A percentile compares a stretch with the other conserved stretches of the same genome.
phyloP scores from a whole-genome alignment of 2,888 invertebrate species.

The Pachycephus smyrnensis region DNA sequence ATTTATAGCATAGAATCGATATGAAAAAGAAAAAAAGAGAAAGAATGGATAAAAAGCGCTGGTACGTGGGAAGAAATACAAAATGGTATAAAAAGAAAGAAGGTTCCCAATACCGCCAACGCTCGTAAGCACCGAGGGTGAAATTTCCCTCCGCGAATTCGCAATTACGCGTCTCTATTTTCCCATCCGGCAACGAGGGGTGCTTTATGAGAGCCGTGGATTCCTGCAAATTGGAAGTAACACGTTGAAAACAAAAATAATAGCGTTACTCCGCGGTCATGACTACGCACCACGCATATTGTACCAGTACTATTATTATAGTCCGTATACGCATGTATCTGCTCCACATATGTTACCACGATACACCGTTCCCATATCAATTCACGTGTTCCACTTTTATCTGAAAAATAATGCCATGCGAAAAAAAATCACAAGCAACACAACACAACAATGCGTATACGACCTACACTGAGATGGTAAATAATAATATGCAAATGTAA shows the following conservation, averaged over 20 bases:
- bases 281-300: neutral
- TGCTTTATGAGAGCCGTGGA: neutral
- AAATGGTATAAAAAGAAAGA: neutral
- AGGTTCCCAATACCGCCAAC: neutral
- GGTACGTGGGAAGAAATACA: neutral
- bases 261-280: neutral
- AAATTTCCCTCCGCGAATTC: conserved; percentile 1
- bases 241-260: conserved; percentile 1
- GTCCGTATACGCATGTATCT: neutral
- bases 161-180: conserved; percentile 2
- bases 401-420: neutral
- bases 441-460: neutral
- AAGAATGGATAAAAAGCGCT: neutral
- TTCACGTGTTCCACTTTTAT: neutral
- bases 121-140: neutral
- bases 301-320: neutral
- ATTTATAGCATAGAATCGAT: neutral
- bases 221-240: conserved; percentile 9
- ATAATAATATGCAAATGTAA: neutral
- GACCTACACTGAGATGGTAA: neutral
- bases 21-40: neutral
- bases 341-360: neutral
- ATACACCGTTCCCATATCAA: neutral
- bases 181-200: neutral
- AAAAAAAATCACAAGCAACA: neutral